Evolutionary conservation across 2,113 vertebrate genomes (phyloP).

Genomic region (Oostethus manadensis): DNA sequence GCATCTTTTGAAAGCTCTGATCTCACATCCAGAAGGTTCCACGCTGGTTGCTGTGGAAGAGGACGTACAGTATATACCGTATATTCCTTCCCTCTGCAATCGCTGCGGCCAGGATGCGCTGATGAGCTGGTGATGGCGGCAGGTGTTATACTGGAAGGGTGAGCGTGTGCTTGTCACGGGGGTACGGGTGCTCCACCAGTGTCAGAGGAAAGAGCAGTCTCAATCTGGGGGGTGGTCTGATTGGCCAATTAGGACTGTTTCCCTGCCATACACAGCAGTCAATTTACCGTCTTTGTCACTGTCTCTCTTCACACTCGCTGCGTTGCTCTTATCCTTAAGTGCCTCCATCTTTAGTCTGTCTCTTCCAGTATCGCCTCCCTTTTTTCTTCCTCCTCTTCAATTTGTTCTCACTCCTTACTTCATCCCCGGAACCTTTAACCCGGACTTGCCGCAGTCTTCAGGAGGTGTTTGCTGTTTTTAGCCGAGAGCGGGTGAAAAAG

Average conservation of each 20-base stretch:
- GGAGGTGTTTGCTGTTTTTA: background rate
- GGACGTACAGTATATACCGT: too few relatives aligned
- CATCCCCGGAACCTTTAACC: background rate
- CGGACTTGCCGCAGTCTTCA: constrained; percentile 3
- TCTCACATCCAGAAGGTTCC: too few relatives aligned
- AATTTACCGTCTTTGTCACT: constrained; percentile 54
- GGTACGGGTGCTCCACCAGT: constrained; percentile 46
- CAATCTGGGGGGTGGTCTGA: constrained; percentile 59
- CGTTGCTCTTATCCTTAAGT: constrained; percentile 53
- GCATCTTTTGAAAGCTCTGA: too few relatives aligned
- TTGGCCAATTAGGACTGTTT: constrained; percentile 71
- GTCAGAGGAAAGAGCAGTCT: constrained; percentile 50
- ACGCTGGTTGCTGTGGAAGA: too few relatives aligned
- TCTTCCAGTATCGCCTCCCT: constrained; percentile 41
- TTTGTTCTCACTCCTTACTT: constrained; percentile 39
- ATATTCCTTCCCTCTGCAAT: too few relatives aligned
- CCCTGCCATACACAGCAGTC: constrained; percentile 64
- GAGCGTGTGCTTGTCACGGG: constrained; percentile 32
- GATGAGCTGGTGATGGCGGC: constrained; percentile 58
- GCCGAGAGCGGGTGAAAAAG: too few relatives aligned
- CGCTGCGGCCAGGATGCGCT: too few relatives aligned
- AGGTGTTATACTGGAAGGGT: constrained; percentile 49
- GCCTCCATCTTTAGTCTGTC: constrained; percentile 51
- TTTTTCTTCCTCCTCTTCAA: constrained; percentile 43
- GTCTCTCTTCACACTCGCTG: constrained; percentile 31